phyloP scores from a whole-genome alignment of 2,888 invertebrate genomes.

The Dendrolimus pini region DNA sequence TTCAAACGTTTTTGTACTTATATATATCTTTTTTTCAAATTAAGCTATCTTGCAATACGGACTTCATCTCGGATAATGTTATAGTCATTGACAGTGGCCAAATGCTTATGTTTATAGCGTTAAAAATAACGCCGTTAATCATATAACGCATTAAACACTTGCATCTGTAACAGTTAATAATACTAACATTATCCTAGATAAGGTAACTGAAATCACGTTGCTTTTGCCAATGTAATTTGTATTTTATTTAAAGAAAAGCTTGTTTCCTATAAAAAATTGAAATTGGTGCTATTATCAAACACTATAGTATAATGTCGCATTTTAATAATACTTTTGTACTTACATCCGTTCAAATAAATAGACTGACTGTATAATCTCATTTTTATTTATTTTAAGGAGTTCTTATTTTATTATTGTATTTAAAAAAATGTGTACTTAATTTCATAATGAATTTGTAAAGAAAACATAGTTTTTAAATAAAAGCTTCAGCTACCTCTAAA shows the following conservation, averaged over 20 bases:
- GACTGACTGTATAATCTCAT: slow-evolving; percentile 9
- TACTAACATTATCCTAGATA: too few species aligned
- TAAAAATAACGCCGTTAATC: too few species aligned
- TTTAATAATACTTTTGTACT: slow-evolving; percentile 24
- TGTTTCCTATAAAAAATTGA: slow-evolving; percentile 35
- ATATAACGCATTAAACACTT: too few species aligned
- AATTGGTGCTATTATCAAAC: slow-evolving; percentile 65
- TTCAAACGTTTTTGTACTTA: too few species aligned
- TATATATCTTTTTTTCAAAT: too few species aligned
- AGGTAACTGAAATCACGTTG: too few species aligned
- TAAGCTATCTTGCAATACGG: too few species aligned
- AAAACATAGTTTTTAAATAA: slow-evolving; percentile 30
- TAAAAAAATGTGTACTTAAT: slow-evolving; percentile 49
- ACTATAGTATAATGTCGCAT: slow-evolving; percentile 34
- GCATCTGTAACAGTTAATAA: too few species aligned
- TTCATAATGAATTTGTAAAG: slow-evolving; percentile 38
- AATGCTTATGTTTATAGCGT: too few species aligned
- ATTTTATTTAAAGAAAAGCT: slow-evolving; percentile 9
- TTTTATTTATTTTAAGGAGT: slow-evolving; percentile 7
- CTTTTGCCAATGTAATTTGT: too few species aligned
- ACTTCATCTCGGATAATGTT: too few species aligned
- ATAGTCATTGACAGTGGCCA: too few species aligned
- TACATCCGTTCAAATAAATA: slow-evolving; percentile 10
- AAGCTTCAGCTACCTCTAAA: slow-evolving; percentile 66
- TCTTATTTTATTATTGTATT: slow-evolving; percentile 23